Percentiles rank a stretch among this genome's conserved stretches.
Conservation (phyloP, 2,113 vertebrate genomes). For the Apteryx mantelli region DNA sequence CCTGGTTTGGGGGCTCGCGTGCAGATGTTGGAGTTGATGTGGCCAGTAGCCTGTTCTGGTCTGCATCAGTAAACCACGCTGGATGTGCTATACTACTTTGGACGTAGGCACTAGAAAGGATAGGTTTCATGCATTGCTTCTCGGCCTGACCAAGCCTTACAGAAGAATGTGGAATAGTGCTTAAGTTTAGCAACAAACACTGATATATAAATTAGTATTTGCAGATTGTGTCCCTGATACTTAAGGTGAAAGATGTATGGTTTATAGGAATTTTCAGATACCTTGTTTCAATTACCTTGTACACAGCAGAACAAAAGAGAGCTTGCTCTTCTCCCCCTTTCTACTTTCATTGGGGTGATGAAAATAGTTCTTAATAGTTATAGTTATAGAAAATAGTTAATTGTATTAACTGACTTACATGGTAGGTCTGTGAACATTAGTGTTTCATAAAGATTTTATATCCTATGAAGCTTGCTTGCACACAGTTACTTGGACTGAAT, state of each 20-base stretch:
- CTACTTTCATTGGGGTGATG: background rate
- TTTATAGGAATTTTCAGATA: background rate
- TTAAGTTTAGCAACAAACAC: background rate
- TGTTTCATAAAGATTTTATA: background rate
- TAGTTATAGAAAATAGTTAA: too few relatives aligned
- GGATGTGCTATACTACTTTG: background rate
- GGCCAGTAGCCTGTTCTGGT: background rate
- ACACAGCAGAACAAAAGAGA: background rate
- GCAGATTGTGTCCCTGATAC: accelerated
- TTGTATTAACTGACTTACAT: background rate
- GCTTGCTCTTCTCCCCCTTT: background rate
- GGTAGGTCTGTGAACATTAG: background rate
- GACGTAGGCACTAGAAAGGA: background rate
- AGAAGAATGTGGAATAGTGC: background rate
- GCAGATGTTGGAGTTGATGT: background rate
- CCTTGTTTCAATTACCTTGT: accelerated
- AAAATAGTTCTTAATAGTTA: background rate
- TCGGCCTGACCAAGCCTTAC: background rate
- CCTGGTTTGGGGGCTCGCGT: background rate
- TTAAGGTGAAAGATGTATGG: accelerated
- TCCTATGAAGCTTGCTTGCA: background rate
- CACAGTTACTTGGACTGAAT: background rate
- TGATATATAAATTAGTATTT: background rate
- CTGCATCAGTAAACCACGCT: too few relatives aligned
- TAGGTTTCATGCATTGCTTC: accelerated